A percentile compares a stretch with the other conserved stretches of the same genome.
Evolutionary conservation across 1,140 invertebrate genomes (phyloP).

Genomic region (Copidosoma floridanum): DNA sequence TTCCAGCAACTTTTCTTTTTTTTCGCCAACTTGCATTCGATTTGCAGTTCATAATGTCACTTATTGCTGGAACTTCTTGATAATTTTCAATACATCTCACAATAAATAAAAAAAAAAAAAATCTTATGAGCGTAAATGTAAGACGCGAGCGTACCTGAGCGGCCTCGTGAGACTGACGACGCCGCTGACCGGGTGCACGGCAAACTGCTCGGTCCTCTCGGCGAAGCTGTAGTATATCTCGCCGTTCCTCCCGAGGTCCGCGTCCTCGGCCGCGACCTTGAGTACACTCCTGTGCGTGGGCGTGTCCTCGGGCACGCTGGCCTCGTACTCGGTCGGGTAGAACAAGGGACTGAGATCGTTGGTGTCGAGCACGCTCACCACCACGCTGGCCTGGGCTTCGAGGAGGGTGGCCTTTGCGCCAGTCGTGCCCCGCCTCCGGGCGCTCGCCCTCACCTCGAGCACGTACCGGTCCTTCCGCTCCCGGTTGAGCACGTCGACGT

Average conservation of each 20-base stretch:
- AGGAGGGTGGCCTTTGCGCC: constrained; percentile 60
- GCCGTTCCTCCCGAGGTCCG: constrained; percentile 89
- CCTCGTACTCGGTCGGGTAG: constrained; percentile 81
- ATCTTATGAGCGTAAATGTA: no score
- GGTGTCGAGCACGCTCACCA: constrained; percentile 80
- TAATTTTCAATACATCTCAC: no score
- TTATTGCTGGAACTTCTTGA: no score
- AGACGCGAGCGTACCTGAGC: constrained; percentile 57
- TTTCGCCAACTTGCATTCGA: no score
- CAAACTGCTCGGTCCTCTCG: constrained; percentile 80
- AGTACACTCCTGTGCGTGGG: constrained; percentile 77
- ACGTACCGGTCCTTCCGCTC: constrained; percentile 83
- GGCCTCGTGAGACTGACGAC: constrained; percentile 81
- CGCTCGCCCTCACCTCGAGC: constrained; percentile 76
- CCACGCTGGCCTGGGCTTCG: constrained; percentile 73
- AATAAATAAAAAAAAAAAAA: no score
- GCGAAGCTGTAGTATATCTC: constrained; percentile 94
- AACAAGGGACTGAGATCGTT: constrained; percentile 93
- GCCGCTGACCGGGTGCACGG: constrained; percentile 89
- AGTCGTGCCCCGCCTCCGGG: constrained; percentile 55
- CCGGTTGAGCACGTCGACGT: constrained; percentile 82
- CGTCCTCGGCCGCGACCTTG: constrained; percentile 84
- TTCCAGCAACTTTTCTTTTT: no score
- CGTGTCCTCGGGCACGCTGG: constrained; percentile 85
- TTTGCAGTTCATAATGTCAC: no score